Evolutionary conservation across 2,797 vertebrate species (phyloP).

Genomic region (Arnoldichthys spilopterus): DNA sequence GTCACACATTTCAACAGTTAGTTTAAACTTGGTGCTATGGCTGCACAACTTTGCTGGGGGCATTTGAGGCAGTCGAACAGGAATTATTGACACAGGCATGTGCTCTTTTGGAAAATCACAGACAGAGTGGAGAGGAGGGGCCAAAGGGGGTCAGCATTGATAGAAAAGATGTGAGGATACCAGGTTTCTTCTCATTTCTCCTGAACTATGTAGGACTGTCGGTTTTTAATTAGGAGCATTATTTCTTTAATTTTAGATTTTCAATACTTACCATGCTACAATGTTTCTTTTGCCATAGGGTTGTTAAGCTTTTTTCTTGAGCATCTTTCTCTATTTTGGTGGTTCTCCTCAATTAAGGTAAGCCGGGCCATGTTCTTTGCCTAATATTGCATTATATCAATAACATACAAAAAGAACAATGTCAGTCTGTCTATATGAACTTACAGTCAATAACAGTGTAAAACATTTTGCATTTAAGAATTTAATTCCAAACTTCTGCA

Average conservation of each 20-base stretch:
- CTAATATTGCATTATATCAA: neutral
- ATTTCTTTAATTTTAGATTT: neutral
- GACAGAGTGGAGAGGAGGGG: constrained; percentile 53
- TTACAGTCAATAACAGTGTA: neutral
- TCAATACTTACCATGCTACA: neutral
- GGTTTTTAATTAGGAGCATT: neutral
- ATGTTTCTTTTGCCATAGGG: neutral
- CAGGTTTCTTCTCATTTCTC: constrained; percentile 46
- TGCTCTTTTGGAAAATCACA: constrained; percentile 53
- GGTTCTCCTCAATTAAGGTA: constrained; percentile 32
- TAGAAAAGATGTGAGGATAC: constrained; percentile 57
- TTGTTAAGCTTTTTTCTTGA: neutral
- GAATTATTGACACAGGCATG: constrained; percentile 66
- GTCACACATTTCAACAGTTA: neutral
- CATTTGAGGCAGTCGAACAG: constrained; percentile 35
- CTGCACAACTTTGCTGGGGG: constrained; percentile 31
- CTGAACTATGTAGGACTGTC: constrained; percentile 36
- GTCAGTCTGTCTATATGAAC: neutral
- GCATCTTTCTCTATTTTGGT: neutral
- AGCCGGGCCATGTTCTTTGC: neutral
- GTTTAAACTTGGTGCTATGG: constrained; percentile 24
- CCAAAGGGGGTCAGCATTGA: constrained; percentile 35
- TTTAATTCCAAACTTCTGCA: too few relatives aligned
- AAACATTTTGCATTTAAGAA: neutral
- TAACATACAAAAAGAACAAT: neutral